These are phyloP conservation scores for Cladorhizidae sp. DNA, from an alignment of 37 sponge, comb jelly and placozoan species.

Conservation along the genomic window DNA sequence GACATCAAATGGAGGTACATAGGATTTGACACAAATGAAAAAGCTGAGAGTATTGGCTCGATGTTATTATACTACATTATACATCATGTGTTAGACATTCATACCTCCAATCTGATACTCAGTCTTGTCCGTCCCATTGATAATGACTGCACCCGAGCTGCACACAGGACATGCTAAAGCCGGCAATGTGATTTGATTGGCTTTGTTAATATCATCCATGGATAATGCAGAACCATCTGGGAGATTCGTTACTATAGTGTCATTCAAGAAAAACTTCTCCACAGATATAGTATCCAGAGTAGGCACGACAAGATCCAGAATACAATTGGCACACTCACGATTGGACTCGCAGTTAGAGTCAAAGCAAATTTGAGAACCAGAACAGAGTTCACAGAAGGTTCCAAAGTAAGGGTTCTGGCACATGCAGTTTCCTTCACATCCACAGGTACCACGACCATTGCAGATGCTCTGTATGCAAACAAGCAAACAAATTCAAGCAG, in stretches of 20 bases:
- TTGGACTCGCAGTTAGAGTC: conserved; percentile 7
- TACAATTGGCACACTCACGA: conserved; percentile 10
- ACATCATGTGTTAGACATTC: background rate
- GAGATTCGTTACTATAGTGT: background rate
- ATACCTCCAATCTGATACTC: conserved; percentile 30
- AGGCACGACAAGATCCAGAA: background rate
- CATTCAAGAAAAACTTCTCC: conserved; percentile 2
- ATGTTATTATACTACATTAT: too few relatives aligned
- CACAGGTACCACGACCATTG: conserved; percentile 1
- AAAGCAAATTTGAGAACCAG: conserved; percentile 4
- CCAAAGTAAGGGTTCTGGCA: conserved; percentile 36
- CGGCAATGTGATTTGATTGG: background rate
- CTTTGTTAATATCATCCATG: background rate
- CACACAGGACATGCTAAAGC: background rate
- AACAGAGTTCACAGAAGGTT: conserved; percentile 37
- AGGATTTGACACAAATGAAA: too few relatives aligned
- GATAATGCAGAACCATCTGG: background rate
- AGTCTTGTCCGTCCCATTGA: conserved; percentile 14
- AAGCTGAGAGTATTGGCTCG: too few relatives aligned
- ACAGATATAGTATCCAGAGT: background rate
- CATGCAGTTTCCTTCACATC: conserved; percentile 22
- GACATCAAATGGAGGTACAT: too few relatives aligned
- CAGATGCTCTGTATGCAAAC: background rate
- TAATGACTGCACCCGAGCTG: conserved; percentile 14
- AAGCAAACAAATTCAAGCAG: too few relatives aligned